A percentile compares a stretch with the other conserved stretches of the same genome.
phyloP scores from a whole-genome alignment of 2,113 vertebrate species.

The Edolisoma coerulescens region DNA sequence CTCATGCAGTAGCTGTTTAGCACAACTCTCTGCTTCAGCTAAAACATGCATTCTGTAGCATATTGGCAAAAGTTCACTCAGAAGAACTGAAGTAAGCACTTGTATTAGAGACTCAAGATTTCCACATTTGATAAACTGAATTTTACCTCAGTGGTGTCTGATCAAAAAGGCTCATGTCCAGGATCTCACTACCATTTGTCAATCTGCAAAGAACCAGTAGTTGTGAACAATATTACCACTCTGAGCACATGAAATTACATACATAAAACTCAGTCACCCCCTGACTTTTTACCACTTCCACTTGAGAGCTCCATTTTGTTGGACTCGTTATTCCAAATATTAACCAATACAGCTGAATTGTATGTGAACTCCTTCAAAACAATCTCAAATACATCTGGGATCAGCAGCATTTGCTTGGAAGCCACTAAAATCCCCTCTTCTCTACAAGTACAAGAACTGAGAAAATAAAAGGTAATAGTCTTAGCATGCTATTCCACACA shows the following conservation, averaged over 20 bases:
- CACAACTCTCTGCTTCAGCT: background rate
- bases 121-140: background rate
- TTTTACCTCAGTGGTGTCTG: background rate
- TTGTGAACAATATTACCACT: background rate
- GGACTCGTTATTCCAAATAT: background rate
- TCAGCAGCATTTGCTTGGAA: background rate
- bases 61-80: background rate
- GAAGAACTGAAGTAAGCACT: background rate
- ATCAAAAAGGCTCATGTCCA: background rate
- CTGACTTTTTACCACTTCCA: background rate
- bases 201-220: background rate
- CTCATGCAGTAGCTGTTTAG: background rate
- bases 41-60: background rate
- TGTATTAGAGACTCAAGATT: background rate
- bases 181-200: background rate
- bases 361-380: background rate
- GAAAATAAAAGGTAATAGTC: background rate
- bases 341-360: background rate
- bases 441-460: background rate
- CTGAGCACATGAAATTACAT: background rate
- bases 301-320: background rate
- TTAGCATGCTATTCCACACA: background rate
- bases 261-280: background rate
- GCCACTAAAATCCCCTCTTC: background rate
- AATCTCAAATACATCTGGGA: background rate